A percentile compares a stretch with the other conserved stretches of the same genome.
phyloP scores from a whole-genome alignment of 2,113 vertebrate species.

The Ptyas mucosa region DNA sequence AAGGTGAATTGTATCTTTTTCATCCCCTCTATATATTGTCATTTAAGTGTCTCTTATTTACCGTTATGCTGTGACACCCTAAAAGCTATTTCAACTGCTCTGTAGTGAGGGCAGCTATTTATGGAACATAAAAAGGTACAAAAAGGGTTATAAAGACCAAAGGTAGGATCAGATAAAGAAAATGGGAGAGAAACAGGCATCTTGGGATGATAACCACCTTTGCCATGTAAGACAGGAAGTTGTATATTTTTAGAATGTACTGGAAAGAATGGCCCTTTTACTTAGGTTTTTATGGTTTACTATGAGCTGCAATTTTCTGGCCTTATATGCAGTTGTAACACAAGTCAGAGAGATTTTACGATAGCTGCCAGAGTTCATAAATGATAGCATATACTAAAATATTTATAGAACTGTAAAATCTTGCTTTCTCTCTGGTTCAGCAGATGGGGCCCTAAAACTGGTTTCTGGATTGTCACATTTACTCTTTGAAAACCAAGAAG shows the following conservation, averaged over 20 bases:
- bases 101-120: conserved; percentile 66
- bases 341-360: conserved; percentile 86
- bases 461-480: conserved; percentile 79
- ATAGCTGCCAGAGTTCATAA: conserved; percentile 87
- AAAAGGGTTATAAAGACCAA: conserved; percentile 72
- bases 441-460: conserved; percentile 80
- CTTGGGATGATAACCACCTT: conserved; percentile 73
- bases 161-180: conserved; percentile 76
- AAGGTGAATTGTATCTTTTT: conserved; percentile 50
- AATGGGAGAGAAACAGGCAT: conserved; percentile 70
- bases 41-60: conserved; percentile 65
- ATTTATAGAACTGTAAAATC: conserved; percentile 89
- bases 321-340: conserved; percentile 86
- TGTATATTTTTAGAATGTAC: conserved; percentile 86
- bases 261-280: conserved; percentile 83
- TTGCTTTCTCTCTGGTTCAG: conserved; percentile 85
- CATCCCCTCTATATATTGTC: conserved; percentile 31
- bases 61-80: conserved; percentile 64
- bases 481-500: conserved; percentile 77
- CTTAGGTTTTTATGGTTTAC: conserved; percentile 87
- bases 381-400: conserved; percentile 87
- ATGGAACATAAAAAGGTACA: conserved; percentile 74
- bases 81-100: conserved; percentile 73
- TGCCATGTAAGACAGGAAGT: conserved; percentile 75
- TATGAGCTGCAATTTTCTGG: conserved; percentile 86